These are phyloP conservation scores for Drosophila sordidapex DNA, from an alignment of 2,888 invertebrate species.

Conservation along the genomic window DNA sequence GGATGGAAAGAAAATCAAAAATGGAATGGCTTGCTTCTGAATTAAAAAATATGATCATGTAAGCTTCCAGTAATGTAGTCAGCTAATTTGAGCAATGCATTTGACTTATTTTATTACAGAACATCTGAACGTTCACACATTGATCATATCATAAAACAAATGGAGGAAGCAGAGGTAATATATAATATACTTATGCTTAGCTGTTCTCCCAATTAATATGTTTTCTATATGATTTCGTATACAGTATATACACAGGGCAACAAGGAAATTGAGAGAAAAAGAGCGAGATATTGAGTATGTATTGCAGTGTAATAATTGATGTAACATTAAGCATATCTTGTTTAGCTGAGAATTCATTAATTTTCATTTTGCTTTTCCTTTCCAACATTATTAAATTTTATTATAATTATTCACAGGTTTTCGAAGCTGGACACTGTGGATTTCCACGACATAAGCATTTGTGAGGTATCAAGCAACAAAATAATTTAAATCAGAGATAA, in stretches of 20 bases:
- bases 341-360: too few species aligned
- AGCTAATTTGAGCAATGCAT: neutral
- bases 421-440: neutral
- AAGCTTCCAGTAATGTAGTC: neutral
- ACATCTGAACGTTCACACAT: neutral
- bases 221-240: neutral
- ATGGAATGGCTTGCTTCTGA: neutral
- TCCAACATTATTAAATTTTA: too few species aligned
- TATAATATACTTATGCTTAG: neutral
- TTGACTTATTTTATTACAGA: slow-evolving; percentile 1
- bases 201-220: neutral
- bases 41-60: slow-evolving; percentile 1
- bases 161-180: neutral
- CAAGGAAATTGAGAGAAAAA: rapidly evolving
- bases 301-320: neutral
- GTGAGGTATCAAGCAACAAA: neutral
- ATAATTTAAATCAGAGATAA: neutral
- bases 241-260: neutral
- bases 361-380: neutral
- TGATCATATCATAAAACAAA: neutral
- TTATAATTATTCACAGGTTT: neutral
- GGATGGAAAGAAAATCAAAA: rapidly evolving
- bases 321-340: too few species aligned
- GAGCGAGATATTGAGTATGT: neutral
- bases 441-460: neutral